Conservation (phyloP, 2,113 vertebrate species). For the Willisornis vidua region DNA sequence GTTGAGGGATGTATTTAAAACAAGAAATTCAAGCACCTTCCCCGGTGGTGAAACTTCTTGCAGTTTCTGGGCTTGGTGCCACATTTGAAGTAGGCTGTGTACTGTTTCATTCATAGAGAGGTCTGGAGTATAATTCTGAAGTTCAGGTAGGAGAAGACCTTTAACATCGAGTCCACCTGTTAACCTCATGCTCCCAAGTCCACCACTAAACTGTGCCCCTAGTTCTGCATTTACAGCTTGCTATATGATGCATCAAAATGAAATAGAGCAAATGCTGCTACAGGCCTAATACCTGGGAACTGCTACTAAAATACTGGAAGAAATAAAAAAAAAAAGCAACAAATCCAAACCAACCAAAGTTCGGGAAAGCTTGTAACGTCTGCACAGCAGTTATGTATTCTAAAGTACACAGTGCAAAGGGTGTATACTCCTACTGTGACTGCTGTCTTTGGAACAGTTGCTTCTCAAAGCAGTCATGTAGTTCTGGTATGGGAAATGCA, state of each 20-base stretch:
- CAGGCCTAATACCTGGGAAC: background rate
- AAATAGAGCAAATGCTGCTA: background rate
- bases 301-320: background rate
- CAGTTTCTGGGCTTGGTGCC: accelerated
- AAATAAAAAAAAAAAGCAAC: background rate
- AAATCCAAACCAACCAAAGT: accelerated
- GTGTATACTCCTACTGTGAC: background rate
- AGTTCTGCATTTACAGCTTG: background rate
- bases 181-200: background rate
- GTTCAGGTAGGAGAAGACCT: background rate
- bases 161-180: background rate
- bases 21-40: accelerated
- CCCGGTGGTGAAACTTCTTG: accelerated
- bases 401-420: background rate
- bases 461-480: background rate
- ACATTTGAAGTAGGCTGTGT: accelerated
- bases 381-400: accelerated
- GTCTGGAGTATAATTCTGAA: background rate
- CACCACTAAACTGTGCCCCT: background rate
- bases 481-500: background rate
- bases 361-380: background rate
- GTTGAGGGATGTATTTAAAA: background rate
- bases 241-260: background rate
- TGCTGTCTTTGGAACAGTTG: background rate
- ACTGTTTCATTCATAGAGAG: accelerated